Conservation (phyloP, 2,888 invertebrate species). For the Rotaria socialis region DNA sequence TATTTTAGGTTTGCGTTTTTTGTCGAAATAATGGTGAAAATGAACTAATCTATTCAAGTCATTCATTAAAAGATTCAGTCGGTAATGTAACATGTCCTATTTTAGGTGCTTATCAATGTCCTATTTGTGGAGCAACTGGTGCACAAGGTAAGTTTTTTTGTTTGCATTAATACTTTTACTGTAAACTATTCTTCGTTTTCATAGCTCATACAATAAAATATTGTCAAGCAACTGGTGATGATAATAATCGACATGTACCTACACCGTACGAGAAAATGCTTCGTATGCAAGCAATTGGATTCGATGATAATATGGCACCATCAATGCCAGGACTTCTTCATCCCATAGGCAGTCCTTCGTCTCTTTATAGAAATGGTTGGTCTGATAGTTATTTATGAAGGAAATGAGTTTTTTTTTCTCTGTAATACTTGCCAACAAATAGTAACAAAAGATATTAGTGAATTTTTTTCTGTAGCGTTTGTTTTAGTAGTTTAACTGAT, state of each 20-base stretch:
- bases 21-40: constrained; percentile 47
- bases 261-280: constrained; percentile 29
- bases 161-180: neutral
- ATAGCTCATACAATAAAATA: constrained; percentile 35
- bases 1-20: constrained; percentile 45
- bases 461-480: neutral
- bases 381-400: neutral
- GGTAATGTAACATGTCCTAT: constrained; percentile 46
- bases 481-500: constrained; percentile 16
- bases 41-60: constrained; percentile 45
- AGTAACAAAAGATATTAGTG: neutral
- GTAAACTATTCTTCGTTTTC: neutral
- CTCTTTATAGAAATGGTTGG: neutral
- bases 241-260: constrained; percentile 11
- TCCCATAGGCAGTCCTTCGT: neutral
- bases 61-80: constrained; percentile 41
- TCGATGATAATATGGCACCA: neutral
- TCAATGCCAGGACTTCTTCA: neutral
- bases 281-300: constrained; percentile 6
- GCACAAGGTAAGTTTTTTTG: neutral
- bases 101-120: constrained; percentile 46
- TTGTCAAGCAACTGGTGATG: constrained; percentile 37
- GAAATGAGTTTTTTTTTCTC: neutral
- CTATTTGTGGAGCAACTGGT: constrained; percentile 45
- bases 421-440: neutral